Base-by-base conservation (phyloP, 37 sponge, comb jelly and placozoan species). In the Cliona cf. orientalis region DNA sequence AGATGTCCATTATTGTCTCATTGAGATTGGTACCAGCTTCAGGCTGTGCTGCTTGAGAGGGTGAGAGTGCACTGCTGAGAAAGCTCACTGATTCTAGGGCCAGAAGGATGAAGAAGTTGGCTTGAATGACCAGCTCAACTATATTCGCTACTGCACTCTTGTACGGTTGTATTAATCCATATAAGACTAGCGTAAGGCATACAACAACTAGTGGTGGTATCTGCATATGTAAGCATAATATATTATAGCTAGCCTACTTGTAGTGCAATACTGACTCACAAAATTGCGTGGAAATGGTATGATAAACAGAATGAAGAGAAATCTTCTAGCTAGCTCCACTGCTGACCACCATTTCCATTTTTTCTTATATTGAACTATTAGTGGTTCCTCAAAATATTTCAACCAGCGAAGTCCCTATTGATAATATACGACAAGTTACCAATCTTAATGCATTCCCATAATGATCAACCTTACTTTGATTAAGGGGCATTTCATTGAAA, bases 291-390 rank as follows among this genome's bases (percentile, higher is more conserved):
- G 91, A 26, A 86, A 71, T 33, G 87, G 28, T 7, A 86, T 39
- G 25, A 78, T 53, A 58, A 91, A 45, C 4, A 86, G 43, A 12
- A 91, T 34, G 61, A 91, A 42, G 32, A 86, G 67, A 39, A 87
- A 82, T 34, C 91, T 59, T 41, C 91, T 81, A 21, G 39, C 71
- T 31, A 86, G 74, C 74, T 91, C 91, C 59, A 91, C 49, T 22
- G 63, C 46, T 23, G 60, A 35, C 84, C 91, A 91, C 91, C 91
- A 91, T 44, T 55, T 72, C 25, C 43, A 77, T 1, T 71, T 34
- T 19, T 82, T 74, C 58, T 65, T 80, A 64, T 62, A 90, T 38
- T 14, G 62, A 21, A 42, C 31, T 1, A 42, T 58, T 45, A 90
- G 41, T 19, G 89, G 77, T 0, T 17, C 43, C 25, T 36, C 35